Base-by-base conservation (phyloP, 2,113 vertebrate genomes). In the Hiodon tergisus region DNA sequence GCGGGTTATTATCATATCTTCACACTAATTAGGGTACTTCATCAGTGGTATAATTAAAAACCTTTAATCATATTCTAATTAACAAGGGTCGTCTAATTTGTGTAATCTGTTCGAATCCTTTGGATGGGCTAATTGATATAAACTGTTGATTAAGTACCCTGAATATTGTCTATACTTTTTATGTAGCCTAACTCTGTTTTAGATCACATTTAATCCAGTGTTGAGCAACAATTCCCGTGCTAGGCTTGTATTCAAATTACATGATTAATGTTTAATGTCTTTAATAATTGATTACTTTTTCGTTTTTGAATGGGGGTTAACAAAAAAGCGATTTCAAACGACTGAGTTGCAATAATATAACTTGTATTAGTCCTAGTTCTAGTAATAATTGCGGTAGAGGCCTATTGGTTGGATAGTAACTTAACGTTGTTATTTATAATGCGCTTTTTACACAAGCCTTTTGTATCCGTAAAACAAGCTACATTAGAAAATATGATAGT, bases 51-150 rank as follows among this genome's bases (percentile, higher is more conserved):
- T 91, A 91, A 95, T 96, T 95, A 95, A 91, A 85, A 96, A 94
- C 88, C 89, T 94, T 93, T 93, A 92, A 94, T 95, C 91, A 93
- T 90, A 87, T 88, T 86, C 87, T 95, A 94, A 96, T 98, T 95
- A 97, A 95, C 93, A 90, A 91, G 93, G 78, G 85, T 92, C 88
- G 91, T 93, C 89, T 93, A 88, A 93, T 94, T 93, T 92, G 91
- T 89, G 94, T 93, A 87, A 94, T 92, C 88, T 93, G 79, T 89
- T 89, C 87, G 88, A 88, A 89, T 89, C 83, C 86, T 90, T 90
- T 87, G 84, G 83, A 87, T 88, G 80, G 82, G 87, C 84, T 93
- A 90, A 93, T 92, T 92, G 91, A 87, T 90, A 87, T 85, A 88
- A 91, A 88, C 84, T 88, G 85, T 77, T 83, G 81, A 88, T 81